A percentile compares a stretch with the other conserved stretches of the same genome.
Evolutionary conservation across 2,113 vertebrate species (phyloP).

Genomic region (Lasiurus borealis): DNA sequence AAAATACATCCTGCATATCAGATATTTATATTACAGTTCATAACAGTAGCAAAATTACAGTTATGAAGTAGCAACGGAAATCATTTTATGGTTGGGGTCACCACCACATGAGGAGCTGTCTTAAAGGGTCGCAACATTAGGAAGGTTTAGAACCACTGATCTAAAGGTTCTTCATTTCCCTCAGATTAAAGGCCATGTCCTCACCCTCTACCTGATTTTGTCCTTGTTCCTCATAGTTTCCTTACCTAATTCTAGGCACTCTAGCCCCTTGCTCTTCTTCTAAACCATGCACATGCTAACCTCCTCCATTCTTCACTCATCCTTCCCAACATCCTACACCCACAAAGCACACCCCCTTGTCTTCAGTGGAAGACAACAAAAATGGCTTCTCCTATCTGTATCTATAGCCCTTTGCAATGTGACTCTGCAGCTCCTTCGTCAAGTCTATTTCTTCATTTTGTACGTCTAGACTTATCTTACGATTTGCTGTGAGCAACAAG

Average conservation of each 20-base stretch:
- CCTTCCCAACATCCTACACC: neutral
- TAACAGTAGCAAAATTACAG: too few species aligned
- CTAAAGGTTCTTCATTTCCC: neutral
- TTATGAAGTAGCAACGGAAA: too few species aligned
- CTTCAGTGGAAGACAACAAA: neutral
- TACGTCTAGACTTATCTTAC: neutral
- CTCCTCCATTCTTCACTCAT: neutral
- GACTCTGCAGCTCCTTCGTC: neutral
- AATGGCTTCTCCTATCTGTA: neutral
- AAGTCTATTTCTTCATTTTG: neutral
- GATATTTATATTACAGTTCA: too few species aligned
- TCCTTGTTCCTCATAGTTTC: neutral
- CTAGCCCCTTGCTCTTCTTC: neutral
- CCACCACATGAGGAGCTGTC: too few species aligned
- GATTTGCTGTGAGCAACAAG: neutral
- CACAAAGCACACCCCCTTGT: neutral
- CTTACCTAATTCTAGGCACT: neutral
- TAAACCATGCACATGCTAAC: neutral
- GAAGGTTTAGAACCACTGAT: too few species aligned
- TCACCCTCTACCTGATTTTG: neutral
- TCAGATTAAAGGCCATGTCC: constrained; percentile 1
- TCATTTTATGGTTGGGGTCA: too few species aligned
- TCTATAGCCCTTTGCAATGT: neutral
- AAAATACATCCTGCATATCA: too few species aligned
- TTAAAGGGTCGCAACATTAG: too few species aligned